These are phyloP conservation scores for Lepidochitona cinerea DNA, from an alignment of 2,888 invertebrate genomes.

Conservation along the genomic window DNA sequence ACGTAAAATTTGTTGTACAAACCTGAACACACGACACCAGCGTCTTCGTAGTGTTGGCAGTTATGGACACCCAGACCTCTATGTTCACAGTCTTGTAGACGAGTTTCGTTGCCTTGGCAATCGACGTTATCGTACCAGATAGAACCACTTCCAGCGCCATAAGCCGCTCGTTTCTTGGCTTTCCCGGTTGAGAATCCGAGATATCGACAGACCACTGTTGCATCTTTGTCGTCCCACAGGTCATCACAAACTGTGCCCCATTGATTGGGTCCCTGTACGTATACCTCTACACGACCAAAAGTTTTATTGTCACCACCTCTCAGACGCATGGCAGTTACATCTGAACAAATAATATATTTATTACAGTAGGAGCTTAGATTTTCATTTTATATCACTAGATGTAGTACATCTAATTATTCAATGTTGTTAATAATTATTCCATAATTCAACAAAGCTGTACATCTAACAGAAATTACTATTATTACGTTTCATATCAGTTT, in stretches of 20 bases:
- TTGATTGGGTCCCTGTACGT: conserved; percentile 43
- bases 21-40: conserved; percentile 49
- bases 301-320: conserved; percentile 74
- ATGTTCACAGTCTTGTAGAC: conserved; percentile 41
- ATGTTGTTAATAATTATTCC: too few species aligned
- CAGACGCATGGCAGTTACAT: conserved; percentile 75
- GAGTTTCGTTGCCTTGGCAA: conserved; percentile 45
- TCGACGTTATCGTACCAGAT: conserved; percentile 59
- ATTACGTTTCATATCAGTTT: too few species aligned
- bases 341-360: conserved; percentile 31
- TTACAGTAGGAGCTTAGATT: too few species aligned
- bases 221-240: conserved; percentile 54
- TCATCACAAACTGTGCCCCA: conserved; percentile 65
- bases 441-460: too few species aligned
- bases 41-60: conserved; percentile 54
- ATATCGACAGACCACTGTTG: conserved; percentile 51
- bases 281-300: conserved; percentile 81
- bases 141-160: conserved; percentile 43
- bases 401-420: too few species aligned
- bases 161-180: conserved; percentile 35
- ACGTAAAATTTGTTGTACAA: conserved; percentile 11
- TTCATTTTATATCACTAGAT: too few species aligned
- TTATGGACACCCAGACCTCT: conserved; percentile 48
- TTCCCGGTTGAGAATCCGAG: conserved; percentile 49
- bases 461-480: too few species aligned